Conservation (phyloP, 2,888 invertebrate species). For the Ochropacha duplaris region DNA sequence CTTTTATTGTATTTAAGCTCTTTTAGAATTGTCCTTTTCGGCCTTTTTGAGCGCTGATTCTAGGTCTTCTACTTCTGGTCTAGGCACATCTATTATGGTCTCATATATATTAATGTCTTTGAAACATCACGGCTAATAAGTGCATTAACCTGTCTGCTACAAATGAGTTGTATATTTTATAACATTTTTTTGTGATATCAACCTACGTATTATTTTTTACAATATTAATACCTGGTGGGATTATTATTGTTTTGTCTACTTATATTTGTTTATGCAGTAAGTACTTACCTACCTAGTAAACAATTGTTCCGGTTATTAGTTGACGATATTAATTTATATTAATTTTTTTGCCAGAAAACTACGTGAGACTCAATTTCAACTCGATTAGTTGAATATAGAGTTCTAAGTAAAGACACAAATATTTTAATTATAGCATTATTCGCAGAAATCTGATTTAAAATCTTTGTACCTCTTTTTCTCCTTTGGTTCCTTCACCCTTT, state of each 20-base stretch:
- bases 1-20: no score
- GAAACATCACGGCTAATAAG: background rate
- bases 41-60: background rate
- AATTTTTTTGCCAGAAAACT: background rate
- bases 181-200: background rate
- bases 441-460: no score
- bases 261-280: background rate
- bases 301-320: background rate
- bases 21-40: no score
- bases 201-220: background rate
- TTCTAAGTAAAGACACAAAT: no score
- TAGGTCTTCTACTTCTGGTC: background rate
- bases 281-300: no score
- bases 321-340: background rate
- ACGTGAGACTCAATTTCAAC: background rate
- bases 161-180: background rate
- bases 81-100: background rate
- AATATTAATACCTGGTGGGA: background rate
- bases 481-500: no score
- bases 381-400: no score
- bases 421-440: no score
- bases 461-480: no score
- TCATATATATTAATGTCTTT: background rate
- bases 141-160: background rate
- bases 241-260: background rate